Conservation (phyloP, 2,113 vertebrate genomes). For the Taxidea taxus region DNA sequence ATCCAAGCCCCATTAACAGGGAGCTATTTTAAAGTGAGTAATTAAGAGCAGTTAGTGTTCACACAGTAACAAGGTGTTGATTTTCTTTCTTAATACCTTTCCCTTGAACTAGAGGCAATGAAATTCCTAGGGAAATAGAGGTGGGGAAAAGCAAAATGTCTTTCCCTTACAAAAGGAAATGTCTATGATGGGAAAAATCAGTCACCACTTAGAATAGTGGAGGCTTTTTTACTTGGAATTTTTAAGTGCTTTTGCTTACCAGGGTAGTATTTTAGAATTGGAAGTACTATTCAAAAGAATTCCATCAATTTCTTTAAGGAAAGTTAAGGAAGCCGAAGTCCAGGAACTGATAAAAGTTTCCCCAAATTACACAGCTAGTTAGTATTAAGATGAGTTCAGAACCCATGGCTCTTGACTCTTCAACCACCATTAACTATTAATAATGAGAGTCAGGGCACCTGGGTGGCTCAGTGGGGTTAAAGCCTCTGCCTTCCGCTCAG, state of each 20-base stretch:
- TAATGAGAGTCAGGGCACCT: not conserved
- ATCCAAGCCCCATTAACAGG: not conserved
- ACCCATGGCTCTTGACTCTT: not conserved
- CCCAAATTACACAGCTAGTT: not conserved
- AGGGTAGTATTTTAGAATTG: not conserved
- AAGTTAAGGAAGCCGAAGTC: not conserved
- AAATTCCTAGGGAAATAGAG: constrained; percentile 25
- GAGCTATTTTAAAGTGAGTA: not conserved
- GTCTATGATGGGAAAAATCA: constrained; percentile 35
- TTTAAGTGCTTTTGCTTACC: not conserved
- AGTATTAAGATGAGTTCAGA: not conserved
- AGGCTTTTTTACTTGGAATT: not conserved
- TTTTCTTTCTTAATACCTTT: constrained; percentile 54
- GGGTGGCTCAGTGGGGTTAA: too few species aligned
- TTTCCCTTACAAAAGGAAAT: not conserved
- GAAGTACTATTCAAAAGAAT: not conserved
- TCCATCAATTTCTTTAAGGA: not conserved
- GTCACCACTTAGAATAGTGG: not conserved
- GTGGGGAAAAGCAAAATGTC: not conserved
- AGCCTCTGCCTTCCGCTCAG: too few species aligned
- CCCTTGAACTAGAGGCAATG: not conserved
- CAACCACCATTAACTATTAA: not conserved
- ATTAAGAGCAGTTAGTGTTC: constrained; percentile 51
- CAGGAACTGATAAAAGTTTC: not conserved
- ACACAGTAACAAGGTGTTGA: constrained; percentile 31